phyloP scores from a whole-genome alignment of 2,888 invertebrate genomes.

The Eudasyphora cyanicolor region DNA sequence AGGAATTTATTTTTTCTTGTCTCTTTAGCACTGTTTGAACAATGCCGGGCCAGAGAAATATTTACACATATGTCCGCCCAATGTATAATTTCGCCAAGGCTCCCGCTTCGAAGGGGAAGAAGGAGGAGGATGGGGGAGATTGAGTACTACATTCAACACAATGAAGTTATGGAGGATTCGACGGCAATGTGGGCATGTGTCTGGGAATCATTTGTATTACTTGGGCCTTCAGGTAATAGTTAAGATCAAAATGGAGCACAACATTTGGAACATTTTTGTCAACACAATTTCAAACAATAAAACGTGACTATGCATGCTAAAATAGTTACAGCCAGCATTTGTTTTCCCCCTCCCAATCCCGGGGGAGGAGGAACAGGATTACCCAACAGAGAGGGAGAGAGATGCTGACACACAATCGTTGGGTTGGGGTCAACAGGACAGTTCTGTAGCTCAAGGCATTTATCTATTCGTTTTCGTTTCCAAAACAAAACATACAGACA shows the following conservation, averaged over 20 bases:
- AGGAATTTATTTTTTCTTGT: not conserved
- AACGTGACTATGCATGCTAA: constrained; percentile 77
- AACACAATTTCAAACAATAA: constrained; percentile 72
- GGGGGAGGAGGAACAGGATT: not conserved
- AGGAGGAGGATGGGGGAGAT: too few species aligned
- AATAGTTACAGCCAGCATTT: constrained; percentile 64
- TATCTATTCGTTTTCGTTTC: not conserved
- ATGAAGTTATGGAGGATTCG: too few species aligned
- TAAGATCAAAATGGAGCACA: constrained; percentile 52
- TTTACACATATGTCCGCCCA: constrained; percentile 20
- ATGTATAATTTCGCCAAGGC: not conserved
- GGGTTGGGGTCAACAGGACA: not conserved
- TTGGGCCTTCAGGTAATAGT: constrained; percentile 56
- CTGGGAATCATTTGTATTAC: constrained; percentile 31
- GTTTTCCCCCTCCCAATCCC: constrained; percentile 16
- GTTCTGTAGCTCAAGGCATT: not conserved
- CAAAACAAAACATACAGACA: not conserved
- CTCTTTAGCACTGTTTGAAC: not conserved
- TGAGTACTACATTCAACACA: too few species aligned
- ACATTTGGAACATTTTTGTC: constrained; percentile 50
- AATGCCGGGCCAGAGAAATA: not conserved
- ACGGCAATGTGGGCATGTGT: not conserved
- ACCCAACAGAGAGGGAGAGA: not conserved
- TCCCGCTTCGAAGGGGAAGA: too few species aligned
- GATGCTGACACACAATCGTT: not conserved